Conservation (phyloP, 2,113 vertebrate species). For the Elgaria multicarinata region DNA sequence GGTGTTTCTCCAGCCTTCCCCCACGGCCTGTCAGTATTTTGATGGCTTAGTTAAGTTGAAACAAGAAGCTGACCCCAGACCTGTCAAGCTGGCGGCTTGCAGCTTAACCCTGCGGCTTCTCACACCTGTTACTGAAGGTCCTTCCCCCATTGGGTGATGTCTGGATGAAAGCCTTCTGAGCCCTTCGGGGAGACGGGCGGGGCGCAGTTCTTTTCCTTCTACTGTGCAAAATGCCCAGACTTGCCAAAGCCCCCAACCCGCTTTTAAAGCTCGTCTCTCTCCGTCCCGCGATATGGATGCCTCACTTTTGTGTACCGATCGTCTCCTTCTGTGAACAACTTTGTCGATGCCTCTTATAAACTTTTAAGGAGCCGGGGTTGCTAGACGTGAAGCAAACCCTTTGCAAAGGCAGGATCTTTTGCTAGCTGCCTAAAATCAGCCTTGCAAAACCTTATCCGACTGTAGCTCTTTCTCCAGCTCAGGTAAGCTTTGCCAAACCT, state of each 20-base stretch:
- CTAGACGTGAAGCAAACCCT: background rate
- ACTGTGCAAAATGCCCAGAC: background rate
- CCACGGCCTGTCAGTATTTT: background rate
- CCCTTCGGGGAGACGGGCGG: too few relatives aligned
- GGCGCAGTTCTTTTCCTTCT: accelerated
- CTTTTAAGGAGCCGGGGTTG: background rate
- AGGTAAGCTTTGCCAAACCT: background rate
- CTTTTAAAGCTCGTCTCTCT: background rate
- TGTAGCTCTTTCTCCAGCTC: background rate
- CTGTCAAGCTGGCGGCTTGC: background rate
- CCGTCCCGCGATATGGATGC: background rate
- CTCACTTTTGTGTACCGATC: background rate
- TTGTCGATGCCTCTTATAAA: too few relatives aligned
- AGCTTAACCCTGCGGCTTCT: background rate
- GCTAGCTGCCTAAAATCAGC: too few relatives aligned
- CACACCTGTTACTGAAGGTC: background rate
- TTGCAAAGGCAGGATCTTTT: background rate
- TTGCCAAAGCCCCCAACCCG: background rate
- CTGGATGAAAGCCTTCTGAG: background rate
- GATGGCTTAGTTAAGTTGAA: background rate
- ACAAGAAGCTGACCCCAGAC: background rate
- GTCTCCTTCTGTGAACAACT: background rate
- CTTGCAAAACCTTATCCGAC: background rate
- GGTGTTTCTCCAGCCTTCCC: background rate
- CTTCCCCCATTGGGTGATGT: background rate